These are phyloP conservation scores for Kryptolebias marmoratus DNA, from an alignment of 2,113 vertebrate genomes.

Conservation along the genomic window DNA sequence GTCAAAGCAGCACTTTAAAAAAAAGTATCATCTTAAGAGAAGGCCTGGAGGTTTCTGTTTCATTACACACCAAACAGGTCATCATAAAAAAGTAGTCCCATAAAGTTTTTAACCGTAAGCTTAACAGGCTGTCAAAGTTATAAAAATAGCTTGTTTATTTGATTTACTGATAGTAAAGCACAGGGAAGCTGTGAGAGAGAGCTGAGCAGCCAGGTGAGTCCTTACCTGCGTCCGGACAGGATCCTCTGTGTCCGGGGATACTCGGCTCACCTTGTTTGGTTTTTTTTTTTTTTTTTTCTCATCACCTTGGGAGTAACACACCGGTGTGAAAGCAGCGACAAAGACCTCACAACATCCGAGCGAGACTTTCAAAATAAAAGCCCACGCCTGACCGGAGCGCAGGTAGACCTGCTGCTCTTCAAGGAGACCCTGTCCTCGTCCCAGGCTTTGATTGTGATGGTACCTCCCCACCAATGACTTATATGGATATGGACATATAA, in stretches of 20 bases:
- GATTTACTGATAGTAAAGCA: background rate
- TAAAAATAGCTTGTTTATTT: background rate
- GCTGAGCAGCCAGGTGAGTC: slow-evolving; percentile 11
- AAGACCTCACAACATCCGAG: background rate
- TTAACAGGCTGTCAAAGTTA: too few relatives aligned
- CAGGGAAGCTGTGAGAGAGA: background rate
- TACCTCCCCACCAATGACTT: too few relatives aligned
- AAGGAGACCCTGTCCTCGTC: too few relatives aligned
- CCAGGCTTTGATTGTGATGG: too few relatives aligned
- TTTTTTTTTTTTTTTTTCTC: background rate
- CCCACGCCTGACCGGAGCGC: too few relatives aligned
- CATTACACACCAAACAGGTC: too few relatives aligned
- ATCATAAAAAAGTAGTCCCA: too few relatives aligned
- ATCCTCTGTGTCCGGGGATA: slow-evolving; percentile 34
- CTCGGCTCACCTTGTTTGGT: background rate
- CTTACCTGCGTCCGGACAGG: slow-evolving; percentile 55
- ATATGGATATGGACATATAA: too few relatives aligned
- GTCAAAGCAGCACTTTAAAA: background rate
- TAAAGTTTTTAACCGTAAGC: too few relatives aligned
- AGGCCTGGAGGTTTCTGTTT: background rate
- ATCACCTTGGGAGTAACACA: slow-evolving; percentile 11
- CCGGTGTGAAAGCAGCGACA: slow-evolving; percentile 36
- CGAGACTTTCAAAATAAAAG: slow-evolving; percentile 43
- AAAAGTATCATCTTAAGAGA: background rate
- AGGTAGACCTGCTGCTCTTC: too few relatives aligned